A percentile compares a stretch with the other conserved stretches of the same genome.
These are phyloP conservation scores for Radopholus similis DNA, from an alignment of 1,140 invertebrate genomes.

Conservation along the genomic window DNA sequence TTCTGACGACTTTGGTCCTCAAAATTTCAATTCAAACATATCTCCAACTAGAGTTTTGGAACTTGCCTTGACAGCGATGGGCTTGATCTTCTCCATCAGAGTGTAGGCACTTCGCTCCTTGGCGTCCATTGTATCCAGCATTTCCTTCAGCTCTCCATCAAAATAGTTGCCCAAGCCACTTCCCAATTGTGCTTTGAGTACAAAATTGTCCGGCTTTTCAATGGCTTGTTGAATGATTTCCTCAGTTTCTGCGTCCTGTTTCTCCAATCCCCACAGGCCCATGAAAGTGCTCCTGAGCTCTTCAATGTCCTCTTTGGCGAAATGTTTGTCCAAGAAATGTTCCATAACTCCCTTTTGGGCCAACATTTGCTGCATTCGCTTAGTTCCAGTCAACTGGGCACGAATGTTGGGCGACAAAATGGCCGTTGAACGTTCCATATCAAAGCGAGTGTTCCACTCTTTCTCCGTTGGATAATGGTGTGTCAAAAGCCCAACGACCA, in stretches of 20 bases:
- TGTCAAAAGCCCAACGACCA: not conserved
- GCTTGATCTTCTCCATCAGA: not conserved
- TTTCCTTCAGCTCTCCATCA: not conserved
- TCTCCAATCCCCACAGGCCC: slow-evolving; percentile 8
- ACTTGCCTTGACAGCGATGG: slow-evolving; percentile 10
- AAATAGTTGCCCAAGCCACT: slow-evolving; percentile 6
- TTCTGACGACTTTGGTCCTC: too few species aligned
- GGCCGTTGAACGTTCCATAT: slow-evolving; percentile 8
- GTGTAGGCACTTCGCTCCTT: slow-evolving; percentile 8
- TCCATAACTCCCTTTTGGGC: not conserved
- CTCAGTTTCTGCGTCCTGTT: not conserved
- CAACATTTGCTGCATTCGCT: slow-evolving; percentile 3
- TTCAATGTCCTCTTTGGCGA: not conserved
- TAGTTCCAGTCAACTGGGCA: not conserved
- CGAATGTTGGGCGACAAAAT: slow-evolving; percentile 17
- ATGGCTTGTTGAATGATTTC: slow-evolving; percentile 4
- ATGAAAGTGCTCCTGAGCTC: slow-evolving; percentile 3
- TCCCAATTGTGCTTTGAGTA: not conserved
- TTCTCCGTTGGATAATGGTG: slow-evolving; percentile 6
- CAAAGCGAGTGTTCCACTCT: not conserved
- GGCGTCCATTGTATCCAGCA: slow-evolving; percentile 3
- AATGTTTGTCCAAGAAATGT: not conserved
- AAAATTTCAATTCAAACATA: too few species aligned
- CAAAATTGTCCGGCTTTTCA: not conserved
- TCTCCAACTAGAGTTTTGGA: not conserved